Conservation (phyloP, 2,888 invertebrate genomes). For the Gymnoscelis rufifasciata region DNA sequence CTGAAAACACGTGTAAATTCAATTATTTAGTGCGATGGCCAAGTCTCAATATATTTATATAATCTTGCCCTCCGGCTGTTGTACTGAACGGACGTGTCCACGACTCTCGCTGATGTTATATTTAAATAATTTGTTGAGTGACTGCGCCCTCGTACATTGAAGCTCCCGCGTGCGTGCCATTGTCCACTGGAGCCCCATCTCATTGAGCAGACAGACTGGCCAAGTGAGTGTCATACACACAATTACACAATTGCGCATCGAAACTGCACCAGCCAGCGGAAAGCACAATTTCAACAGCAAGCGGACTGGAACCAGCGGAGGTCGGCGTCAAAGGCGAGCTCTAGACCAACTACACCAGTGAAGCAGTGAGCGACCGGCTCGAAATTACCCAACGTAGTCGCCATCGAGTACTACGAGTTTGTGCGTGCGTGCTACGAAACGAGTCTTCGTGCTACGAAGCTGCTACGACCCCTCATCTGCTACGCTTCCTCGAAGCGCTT, state of each 20-base stretch:
- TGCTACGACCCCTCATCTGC: neutral
- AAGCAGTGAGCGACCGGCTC: neutral
- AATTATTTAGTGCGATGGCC: too few species aligned
- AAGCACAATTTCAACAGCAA: neutral
- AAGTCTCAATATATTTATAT: too few species aligned
- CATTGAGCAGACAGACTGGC: neutral
- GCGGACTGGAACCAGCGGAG: neutral
- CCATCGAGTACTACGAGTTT: neutral
- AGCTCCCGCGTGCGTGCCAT: neutral
- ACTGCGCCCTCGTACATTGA: neutral
- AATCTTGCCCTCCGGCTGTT: neutral
- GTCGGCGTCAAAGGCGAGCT: neutral
- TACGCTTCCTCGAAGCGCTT: neutral
- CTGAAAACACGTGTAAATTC: too few species aligned
- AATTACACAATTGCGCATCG: neutral
- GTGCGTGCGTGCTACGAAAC: neutral
- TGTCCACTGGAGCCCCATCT: neutral
- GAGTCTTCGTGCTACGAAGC: neutral
- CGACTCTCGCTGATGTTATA: neutral
- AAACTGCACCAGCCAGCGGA: neutral
- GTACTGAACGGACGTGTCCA: neutral
- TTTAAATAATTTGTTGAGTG: neutral
- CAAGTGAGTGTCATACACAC: neutral
- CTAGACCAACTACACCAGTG: neutral
- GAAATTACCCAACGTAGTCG: neutral